Conservation (phyloP, 2,113 vertebrate species). For the Naja naja region DNA sequence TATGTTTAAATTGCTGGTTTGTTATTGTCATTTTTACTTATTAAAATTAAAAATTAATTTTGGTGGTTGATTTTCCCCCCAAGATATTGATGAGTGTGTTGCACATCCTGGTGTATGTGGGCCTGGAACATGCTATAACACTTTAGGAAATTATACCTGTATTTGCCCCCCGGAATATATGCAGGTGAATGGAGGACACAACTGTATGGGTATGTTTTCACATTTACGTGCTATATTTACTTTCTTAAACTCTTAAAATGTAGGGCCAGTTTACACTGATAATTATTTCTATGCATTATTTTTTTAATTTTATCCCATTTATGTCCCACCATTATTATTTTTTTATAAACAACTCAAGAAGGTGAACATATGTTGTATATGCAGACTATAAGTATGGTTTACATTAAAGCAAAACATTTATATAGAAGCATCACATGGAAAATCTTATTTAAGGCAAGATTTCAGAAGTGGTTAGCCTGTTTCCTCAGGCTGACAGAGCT, state of each 20-base stretch:
- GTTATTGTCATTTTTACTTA: background rate
- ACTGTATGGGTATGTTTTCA: constrained; percentile 78
- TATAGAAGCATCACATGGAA: background rate
- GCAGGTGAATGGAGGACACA: constrained; percentile 82
- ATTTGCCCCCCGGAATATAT: constrained; percentile 84
- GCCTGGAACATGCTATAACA: constrained; percentile 85
- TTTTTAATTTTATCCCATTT: background rate
- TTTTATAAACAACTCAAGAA: background rate
- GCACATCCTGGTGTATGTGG: constrained; percentile 76
- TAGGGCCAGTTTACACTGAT: background rate
- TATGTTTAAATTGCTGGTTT: background rate
- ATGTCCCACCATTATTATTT: background rate
- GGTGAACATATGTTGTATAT: background rate
- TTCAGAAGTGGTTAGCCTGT: background rate
- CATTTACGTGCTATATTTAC: background rate
- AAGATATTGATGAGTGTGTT: constrained; percentile 83
- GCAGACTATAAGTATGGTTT: background rate
- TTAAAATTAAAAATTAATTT: background rate
- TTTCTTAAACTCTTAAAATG: background rate
- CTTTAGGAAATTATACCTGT: constrained; percentile 84
- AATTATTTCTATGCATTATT: background rate
- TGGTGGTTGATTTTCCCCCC: background rate
- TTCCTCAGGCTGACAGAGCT: background rate
- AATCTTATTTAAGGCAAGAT: background rate
- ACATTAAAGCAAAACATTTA: background rate